Percentiles rank a stretch among this genome's conserved stretches.
phyloP scores from a whole-genome alignment of 2,113 vertebrate species.

The Taurulus bubalis region DNA sequence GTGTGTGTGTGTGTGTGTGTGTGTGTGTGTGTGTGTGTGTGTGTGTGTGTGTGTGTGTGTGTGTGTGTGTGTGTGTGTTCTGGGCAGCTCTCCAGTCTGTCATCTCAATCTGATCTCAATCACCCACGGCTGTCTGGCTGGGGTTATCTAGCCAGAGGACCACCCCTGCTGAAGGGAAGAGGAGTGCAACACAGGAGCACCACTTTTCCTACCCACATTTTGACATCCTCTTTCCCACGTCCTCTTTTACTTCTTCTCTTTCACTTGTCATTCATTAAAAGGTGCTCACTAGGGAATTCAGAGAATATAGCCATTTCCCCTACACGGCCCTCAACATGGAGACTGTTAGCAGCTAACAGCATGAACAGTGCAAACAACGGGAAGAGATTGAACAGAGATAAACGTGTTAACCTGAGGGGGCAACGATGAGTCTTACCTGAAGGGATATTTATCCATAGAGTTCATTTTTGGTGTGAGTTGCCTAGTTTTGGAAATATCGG shows the following conservation, averaged over 20 bases:
- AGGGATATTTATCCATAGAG: background rate
- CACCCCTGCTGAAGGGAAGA: conserved; percentile 70
- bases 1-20: conserved; percentile 43
- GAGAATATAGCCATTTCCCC: background rate
- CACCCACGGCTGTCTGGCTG: conserved; percentile 69
- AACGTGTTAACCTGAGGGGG: background rate
- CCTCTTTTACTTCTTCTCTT: conserved; percentile 26
- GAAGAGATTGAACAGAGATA: background rate
- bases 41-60: conserved; percentile 26
- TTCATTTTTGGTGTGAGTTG: too few relatives aligned
- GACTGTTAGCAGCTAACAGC: background rate
- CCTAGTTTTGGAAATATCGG: too few relatives aligned
- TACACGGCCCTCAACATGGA: background rate
- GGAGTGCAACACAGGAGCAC: conserved; percentile 40
- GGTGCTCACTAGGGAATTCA: background rate
- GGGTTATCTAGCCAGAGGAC: conserved; percentile 71
- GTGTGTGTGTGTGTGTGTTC: conserved; percentile 33
- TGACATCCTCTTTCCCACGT: conserved; percentile 22
- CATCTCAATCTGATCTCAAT: conserved; percentile 79
- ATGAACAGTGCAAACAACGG: background rate
- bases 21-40: conserved; percentile 27
- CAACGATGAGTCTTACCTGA: background rate
- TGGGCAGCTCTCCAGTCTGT: conserved; percentile 68
- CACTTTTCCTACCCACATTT: conserved; percentile 16
- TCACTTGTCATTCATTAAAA: conserved; percentile 29